Conservation (phyloP, 1,140 invertebrate species). For the Eulimnadia texana region DNA sequence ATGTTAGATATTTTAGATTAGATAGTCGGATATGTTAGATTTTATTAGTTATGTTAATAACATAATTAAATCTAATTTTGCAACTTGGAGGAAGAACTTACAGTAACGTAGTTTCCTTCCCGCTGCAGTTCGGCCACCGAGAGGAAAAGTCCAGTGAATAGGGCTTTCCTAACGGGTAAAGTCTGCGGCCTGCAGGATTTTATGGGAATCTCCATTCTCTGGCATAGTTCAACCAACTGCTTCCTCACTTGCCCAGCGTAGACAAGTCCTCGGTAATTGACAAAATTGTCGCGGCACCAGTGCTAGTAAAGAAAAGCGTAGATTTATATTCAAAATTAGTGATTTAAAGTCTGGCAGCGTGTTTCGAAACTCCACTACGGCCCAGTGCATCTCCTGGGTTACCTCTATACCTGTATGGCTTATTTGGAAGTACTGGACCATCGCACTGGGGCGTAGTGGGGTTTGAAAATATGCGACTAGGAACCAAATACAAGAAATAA, state of each 20-base stretch:
- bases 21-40: too few species aligned
- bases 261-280: constrained; percentile 69
- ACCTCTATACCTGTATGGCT: too few species aligned
- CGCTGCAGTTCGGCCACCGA: constrained; percentile 75
- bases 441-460: too few species aligned
- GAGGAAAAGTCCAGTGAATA: constrained; percentile 68
- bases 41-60: too few species aligned
- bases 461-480: too few species aligned
- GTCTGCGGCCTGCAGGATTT: constrained; percentile 57
- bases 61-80: constrained; percentile 16
- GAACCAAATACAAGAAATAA: neutral
- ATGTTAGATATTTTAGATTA: too few species aligned
- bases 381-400: too few species aligned
- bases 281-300: constrained; percentile 83
- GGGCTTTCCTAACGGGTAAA: constrained; percentile 57
- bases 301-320: constrained; percentile 31
- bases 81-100: constrained; percentile 28
- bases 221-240: constrained; percentile 66
- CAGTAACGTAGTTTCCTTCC: constrained; percentile 53
- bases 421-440: too few species aligned
- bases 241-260: constrained; percentile 66
- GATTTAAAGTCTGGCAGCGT: too few species aligned
- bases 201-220: constrained; percentile 45
- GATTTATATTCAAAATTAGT: neutral
- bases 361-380: too few species aligned